phyloP scores from a whole-genome alignment of 30 jellyfish, hydroid and myxozoan species.

The Chironex yamaguchii region DNA sequence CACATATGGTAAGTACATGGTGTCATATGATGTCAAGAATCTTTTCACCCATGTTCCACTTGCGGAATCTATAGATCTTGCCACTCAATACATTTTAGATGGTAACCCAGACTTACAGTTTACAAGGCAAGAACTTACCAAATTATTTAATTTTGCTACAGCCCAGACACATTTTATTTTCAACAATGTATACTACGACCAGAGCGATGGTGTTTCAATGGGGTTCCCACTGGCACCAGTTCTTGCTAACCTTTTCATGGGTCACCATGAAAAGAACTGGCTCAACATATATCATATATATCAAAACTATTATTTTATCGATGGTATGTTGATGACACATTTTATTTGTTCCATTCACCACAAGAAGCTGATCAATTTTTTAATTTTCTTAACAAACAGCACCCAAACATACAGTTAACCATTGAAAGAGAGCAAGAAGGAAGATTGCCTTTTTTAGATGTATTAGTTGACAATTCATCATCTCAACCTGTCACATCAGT shows the following conservation, averaged over 20 bases:
- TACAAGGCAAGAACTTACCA: neutral
- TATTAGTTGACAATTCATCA: neutral
- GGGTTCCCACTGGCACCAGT: too few species aligned
- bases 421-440: neutral
- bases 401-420: constrained; percentile 8
- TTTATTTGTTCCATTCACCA: neutral
- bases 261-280: constrained; percentile 26
- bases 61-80: constrained; percentile 3
- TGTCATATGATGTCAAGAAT: neutral
- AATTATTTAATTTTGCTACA: constrained; percentile 8
- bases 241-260: constrained; percentile 23
- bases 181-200: neutral
- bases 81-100: neutral
- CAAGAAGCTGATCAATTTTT: neutral
- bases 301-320: neutral
- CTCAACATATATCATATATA: neutral
- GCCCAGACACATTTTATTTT: constrained; percentile 15
- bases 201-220: neutral
- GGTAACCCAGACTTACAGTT: neutral
- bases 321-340: neutral
- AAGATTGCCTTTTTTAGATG: neutral
- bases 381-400: constrained; percentile 3
- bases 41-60: constrained; percentile 1
- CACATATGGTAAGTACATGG: neutral
- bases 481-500: neutral